Evolutionary conservation across 2,888 invertebrate genomes (phyloP), one percentile per base, ranked within the genome.

Genomic region (Netelia inedita): DNA sequence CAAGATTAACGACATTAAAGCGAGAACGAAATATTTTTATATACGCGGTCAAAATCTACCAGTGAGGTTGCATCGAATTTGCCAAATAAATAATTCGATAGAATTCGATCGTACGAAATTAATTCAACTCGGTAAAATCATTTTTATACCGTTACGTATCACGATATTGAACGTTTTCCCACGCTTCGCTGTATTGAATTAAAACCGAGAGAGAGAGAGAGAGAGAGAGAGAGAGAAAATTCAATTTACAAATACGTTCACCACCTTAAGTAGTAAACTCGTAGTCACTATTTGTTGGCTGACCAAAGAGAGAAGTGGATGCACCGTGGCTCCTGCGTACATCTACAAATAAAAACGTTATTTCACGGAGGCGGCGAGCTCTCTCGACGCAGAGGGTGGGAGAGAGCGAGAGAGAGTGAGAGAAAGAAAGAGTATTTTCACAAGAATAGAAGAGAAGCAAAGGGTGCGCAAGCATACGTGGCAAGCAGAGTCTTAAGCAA

Each of bases 261-360:
- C 35, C 46, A n/a, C 61, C 16, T 11, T 11, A 41, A 79, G 14
- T 50, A 19, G 63, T 50, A 21, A 69, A 74, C 16, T 6, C 53
- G 19, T 10, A 53, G 53, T 21, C 50, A 11, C n/a, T 50, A 43
- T 61, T 81, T 55, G 81, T 50, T 81, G 55, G 79, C 46, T 65
- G 28, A 66, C 65, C 69, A 71, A 28, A 63, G 43, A 71, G 53
- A 55, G n/a, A 21, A 63, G 63, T n/a, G 35, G 63, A 21, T 55
- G 53, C n/a, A 41, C 53, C 35, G 35, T 35, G 28, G 46, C 16
- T 73, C 23, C 28, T 61, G 46, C 61, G 61, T 55, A 21, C 43
- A 50, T 46, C 46, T 76, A 76, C 82, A 72, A 82, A 82, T 76
- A 66, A 72, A 57, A 76, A 66, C 59, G 76, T 82, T 82, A 78